Percentiles rank a stretch among this genome's conserved stretches.
phyloP scores from a whole-genome alignment of 1,140 invertebrate species.

The Anagrus nilaparvatae region DNA sequence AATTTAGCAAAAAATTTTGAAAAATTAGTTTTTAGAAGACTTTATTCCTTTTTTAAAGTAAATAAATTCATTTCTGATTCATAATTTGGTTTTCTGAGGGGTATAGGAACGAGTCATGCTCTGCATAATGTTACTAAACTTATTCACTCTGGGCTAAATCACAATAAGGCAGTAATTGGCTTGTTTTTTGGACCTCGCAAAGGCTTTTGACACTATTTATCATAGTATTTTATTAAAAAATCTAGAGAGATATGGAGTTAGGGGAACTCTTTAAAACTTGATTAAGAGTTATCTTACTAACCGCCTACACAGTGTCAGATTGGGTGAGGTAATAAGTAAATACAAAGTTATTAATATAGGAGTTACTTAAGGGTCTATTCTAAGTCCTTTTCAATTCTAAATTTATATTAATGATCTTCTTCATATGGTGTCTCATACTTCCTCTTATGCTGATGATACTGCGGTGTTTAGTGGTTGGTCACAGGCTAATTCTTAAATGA shows the following conservation, averaged over 20 bases:
- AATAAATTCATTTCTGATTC: constrained; percentile 2
- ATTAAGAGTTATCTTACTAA: constrained; percentile 21
- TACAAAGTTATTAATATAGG: not conserved
- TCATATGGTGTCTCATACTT: not conserved
- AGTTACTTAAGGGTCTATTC: constrained; percentile 16
- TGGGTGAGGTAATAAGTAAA: constrained; percentile 5
- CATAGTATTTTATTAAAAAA: constrained; percentile 22
- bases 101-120: constrained; percentile 9
- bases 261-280: constrained; percentile 16
- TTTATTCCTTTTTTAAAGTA: not conserved
- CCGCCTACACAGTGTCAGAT: constrained; percentile 21
- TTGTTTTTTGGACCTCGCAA: constrained; percentile 15
- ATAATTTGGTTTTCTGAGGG: constrained; percentile 11
- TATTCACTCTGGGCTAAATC: constrained; percentile 2
- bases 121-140: constrained; percentile 3
- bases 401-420: constrained; percentile 15
- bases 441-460: constrained; percentile 11
- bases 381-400: constrained; percentile 16
- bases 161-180: constrained; percentile 3
- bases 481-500: not conserved
- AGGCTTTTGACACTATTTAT: constrained; percentile 25
- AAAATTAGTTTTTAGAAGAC: constrained; percentile 3
- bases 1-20: constrained; percentile 14
- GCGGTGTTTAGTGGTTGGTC: not conserved
- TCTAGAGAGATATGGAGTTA: constrained; percentile 22